Base-by-base conservation (phyloP, 2,113 vertebrate species). In the Calyptommatus sinebrachiatus region DNA sequence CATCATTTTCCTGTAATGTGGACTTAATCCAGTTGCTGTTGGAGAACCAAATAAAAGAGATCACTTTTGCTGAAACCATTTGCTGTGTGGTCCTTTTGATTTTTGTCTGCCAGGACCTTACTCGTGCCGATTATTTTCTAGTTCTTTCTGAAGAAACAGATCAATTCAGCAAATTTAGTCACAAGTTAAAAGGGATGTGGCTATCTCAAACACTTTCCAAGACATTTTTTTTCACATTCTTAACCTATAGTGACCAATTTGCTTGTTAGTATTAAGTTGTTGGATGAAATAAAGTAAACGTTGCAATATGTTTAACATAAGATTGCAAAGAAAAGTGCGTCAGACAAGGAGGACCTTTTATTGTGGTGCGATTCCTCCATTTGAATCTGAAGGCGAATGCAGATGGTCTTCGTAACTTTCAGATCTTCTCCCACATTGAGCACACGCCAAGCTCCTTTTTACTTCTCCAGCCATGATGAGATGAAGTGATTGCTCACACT, bases 81-180 rank as follows among this genome's bases (percentile, higher is more conserved):
- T 50, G 50, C 10, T 88, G 22, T n/a, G 50, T 16, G 9, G 9
- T 12, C 5, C 3, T 41, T 41, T 41, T 41, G 35, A 41, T 41
- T 41, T 41, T 41, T 41, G 35, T 5, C 35, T 41, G 5, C 35
- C 35, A 41, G 35, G 35, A n/a, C n/a, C n/a, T n/a, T n/a, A n/a
- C n/a, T n/a, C 81, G 89, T 45, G 75, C 78, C 22, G 46, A 22
- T 63, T 9, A 26, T 70, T 94, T 95, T 84, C 84, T 92, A 86
- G 6, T 50, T 69, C 24, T 1, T 22, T 95, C 94, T 77, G 94
- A 94, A 9, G 68, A 87, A 75, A 87, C 48, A 50, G 48, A 14
- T 50, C 48, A 50, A 50, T 8, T 14, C 48, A 50, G 48, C 48
- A 50, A 50, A 50, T 14, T 50, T 50, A 57, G 12, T 14, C 14